These are phyloP conservation scores for Incurvaria masculella DNA, from an alignment of 2,888 invertebrate species.

Conservation along the genomic window DNA sequence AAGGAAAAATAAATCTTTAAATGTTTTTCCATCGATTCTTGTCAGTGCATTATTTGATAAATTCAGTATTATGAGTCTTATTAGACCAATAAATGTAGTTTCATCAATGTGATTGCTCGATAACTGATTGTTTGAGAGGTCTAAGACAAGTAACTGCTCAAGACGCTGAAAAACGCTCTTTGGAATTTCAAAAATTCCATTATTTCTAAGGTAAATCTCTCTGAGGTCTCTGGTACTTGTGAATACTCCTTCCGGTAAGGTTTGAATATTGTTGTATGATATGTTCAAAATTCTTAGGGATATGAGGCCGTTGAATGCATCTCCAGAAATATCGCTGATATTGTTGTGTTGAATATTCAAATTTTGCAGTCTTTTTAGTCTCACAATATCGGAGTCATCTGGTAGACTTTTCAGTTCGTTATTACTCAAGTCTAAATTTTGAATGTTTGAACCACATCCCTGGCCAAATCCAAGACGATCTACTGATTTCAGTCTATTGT, in stretches of 20 bases:
- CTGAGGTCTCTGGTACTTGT: constrained; percentile 76
- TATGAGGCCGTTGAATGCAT: constrained; percentile 74
- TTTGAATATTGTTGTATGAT: constrained; percentile 79
- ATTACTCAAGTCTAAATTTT: constrained; percentile 74
- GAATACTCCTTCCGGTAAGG: constrained; percentile 79
- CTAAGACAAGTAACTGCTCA: constrained; percentile 79
- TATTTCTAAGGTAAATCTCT: constrained; percentile 82
- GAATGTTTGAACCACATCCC: constrained; percentile 66
- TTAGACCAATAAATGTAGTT: constrained; percentile 80
- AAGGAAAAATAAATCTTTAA: constrained; percentile 82
- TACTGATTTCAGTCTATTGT: constrained; percentile 76
- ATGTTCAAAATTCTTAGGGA: constrained; percentile 80
- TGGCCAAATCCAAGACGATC: constrained; percentile 70
- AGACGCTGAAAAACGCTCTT: constrained; percentile 80
- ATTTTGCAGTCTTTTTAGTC: constrained; percentile 73
- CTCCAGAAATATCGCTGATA: constrained; percentile 73
- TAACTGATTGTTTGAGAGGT: constrained; percentile 81
- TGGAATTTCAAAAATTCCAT: constrained; percentile 78
- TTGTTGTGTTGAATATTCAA: constrained; percentile 81
- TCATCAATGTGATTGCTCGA: constrained; percentile 83
- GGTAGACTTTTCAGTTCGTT: constrained; percentile 73
- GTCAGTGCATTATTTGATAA: constrained; percentile 84
- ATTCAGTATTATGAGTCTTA: constrained; percentile 80
- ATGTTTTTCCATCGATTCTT: constrained; percentile 77
- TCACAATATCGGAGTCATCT: constrained; percentile 72